These are phyloP conservation scores for Passer domesticus DNA, from an alignment of 2,113 vertebrate species.

Conservation along the genomic window DNA sequence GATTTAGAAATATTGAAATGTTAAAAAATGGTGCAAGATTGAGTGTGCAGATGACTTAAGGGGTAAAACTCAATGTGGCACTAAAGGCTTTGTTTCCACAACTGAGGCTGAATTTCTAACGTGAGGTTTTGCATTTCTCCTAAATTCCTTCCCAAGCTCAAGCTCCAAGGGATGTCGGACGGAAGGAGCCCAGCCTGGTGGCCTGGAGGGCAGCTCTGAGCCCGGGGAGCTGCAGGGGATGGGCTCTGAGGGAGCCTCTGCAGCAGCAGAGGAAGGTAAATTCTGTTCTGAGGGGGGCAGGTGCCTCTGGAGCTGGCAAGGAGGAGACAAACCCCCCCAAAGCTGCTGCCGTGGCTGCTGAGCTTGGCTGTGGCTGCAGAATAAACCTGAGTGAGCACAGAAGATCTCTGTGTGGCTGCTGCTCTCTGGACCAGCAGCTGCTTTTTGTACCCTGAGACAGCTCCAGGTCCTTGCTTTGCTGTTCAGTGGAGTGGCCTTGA, in stretches of 20 bases:
- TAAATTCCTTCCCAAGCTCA: slow-evolving; percentile 32
- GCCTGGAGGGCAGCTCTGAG: slow-evolving; percentile 78
- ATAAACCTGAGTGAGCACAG: neutral
- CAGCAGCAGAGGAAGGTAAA: slow-evolving; percentile 83
- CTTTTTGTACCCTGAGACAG: neutral
- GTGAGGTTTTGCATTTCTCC: neutral
- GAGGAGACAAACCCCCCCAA: accelerated
- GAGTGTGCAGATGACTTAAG: neutral
- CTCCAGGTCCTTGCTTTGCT: neutral
- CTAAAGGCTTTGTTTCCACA: neutral
- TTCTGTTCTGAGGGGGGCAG: accelerated
- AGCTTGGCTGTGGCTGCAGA: neutral
- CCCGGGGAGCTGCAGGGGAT: slow-evolving; percentile 76
- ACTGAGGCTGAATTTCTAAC: neutral
- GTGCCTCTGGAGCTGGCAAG: neutral
- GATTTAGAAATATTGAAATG: neutral
- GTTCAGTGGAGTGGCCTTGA: neutral
- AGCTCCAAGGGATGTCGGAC: slow-evolving; percentile 65
- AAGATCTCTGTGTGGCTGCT: neutral
- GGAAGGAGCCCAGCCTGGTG: slow-evolving; percentile 69
- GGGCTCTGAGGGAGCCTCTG: slow-evolving; percentile 76
- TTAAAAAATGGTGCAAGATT: neutral
- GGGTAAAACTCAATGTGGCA: neutral
- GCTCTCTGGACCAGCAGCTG: neutral
- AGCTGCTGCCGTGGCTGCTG: neutral